These are phyloP conservation scores for Pissodes strobi DNA, from an alignment of 1,140 invertebrate species.

Conservation along the genomic window DNA sequence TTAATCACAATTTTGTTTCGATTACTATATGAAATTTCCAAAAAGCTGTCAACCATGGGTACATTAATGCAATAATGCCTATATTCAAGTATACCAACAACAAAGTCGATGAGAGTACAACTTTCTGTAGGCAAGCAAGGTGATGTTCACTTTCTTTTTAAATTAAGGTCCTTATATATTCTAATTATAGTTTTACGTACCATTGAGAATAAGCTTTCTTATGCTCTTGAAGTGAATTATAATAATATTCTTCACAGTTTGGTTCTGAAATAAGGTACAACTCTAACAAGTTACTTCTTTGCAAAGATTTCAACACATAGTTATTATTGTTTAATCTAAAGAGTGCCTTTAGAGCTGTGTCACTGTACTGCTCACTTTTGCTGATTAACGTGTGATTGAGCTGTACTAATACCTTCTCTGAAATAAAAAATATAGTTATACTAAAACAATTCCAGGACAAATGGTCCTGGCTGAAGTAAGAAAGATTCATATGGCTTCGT, in stretches of 20 bases:
- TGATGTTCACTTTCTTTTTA: too few species aligned
- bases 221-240: constrained; percentile 80
- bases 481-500: too few species aligned
- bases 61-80: too few species aligned
- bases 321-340: constrained; percentile 92
- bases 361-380: constrained; percentile 85
- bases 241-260: constrained; percentile 80
- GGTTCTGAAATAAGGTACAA: constrained; percentile 78
- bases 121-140: too few species aligned
- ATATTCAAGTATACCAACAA: too few species aligned
- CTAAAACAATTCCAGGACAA: too few species aligned
- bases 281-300: constrained; percentile 81
- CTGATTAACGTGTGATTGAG: constrained; percentile 81
- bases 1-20: too few species aligned
- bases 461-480: too few species aligned
- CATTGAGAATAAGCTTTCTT: constrained; percentile 78
- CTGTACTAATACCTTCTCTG: constrained; percentile 84
- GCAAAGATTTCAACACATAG: constrained; percentile 88
- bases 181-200: constrained; percentile 53
- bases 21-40: too few species aligned
- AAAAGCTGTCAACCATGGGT: too few species aligned
- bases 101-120: too few species aligned
- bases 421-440: constrained; percentile 50
- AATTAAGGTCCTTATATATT: not conserved
- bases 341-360: constrained; percentile 79